Evolutionary conservation across 2,797 vertebrate species (phyloP).

Genomic region (Molossus alvarezi): DNA sequence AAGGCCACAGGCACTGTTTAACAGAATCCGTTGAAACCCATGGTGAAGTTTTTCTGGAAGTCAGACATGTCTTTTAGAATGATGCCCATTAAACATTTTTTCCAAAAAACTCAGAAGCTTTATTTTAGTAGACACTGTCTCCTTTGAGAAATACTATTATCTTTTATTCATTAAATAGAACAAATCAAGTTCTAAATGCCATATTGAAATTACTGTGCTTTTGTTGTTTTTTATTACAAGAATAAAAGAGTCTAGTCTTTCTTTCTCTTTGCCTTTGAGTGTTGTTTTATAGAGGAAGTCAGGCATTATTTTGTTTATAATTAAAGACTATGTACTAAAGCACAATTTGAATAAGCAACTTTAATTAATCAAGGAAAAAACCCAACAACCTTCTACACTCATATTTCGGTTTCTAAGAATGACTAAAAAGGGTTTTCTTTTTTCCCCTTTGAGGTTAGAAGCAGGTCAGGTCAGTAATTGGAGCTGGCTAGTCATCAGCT

Average conservation of each 20-base stretch:
- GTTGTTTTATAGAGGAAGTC: slow-evolving; percentile 84
- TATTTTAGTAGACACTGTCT: slow-evolving; percentile 78
- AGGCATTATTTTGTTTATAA: slow-evolving; percentile 85
- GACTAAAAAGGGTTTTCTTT: slow-evolving; percentile 82
- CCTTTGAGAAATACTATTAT: slow-evolving; percentile 80
- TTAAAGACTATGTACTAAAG: slow-evolving; percentile 83
- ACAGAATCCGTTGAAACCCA: slow-evolving; percentile 12
- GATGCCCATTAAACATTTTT: neutral
- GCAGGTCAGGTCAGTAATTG: slow-evolving; percentile 88
- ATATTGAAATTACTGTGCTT: slow-evolving; percentile 79
- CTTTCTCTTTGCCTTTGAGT: slow-evolving; percentile 84
- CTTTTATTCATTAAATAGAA: slow-evolving; percentile 78
- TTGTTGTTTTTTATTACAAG: slow-evolving; percentile 83
- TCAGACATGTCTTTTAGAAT: slow-evolving; percentile 53
- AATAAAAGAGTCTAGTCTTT: slow-evolving; percentile 80
- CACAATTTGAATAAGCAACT: slow-evolving; percentile 83
- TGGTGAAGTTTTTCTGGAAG: neutral
- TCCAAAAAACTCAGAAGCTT: slow-evolving; percentile 34
- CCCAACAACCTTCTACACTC: slow-evolving; percentile 65
- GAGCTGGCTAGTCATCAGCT: slow-evolving; percentile 87
- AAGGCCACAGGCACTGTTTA: neutral
- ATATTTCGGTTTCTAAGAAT: slow-evolving; percentile 82
- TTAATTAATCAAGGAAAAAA: slow-evolving; percentile 86
- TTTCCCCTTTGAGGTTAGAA: slow-evolving; percentile 84
- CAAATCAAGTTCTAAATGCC: slow-evolving; percentile 73